Base-by-base conservation (phyloP, 1,140 invertebrate genomes). In the Euborellia annulipes region DNA sequence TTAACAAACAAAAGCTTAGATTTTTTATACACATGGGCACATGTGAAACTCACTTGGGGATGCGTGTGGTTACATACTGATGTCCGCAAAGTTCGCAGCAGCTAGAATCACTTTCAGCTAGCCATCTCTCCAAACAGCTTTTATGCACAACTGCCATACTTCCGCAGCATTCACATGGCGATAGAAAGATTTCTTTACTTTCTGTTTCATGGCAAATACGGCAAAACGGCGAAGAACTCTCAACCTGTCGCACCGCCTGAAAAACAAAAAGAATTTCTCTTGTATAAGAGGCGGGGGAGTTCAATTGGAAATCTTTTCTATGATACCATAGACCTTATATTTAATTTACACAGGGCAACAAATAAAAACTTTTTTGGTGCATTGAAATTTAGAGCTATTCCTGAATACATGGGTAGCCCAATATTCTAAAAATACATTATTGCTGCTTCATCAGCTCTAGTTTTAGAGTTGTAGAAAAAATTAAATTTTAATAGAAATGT, bases 71-170 rank as follows among this genome's bases (percentile, higher is more conserved):
- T 16, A 17, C 16, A 36, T 32, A 47, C n/a, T 22, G 38, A 46
- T 69, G 66, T 17, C 71, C 63, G 52, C 75, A 78, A 16, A 78
- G 62, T 62, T 78, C 75, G 61, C 75, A 78, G 45, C 64, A 61
- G 23, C 66, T 68, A 11, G 69, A 68, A 46, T 68, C 69, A 3
- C 71, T 71, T 55, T 75, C 69, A 47, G 72, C 67, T 43, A 84
- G 64, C 80, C 80, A 84, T 49, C 68, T 67, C 61, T 82, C 79
- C 36, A 84, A 60, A 57, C 80, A 83, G 14, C 64, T 60, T 43
- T 71, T 58, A 61, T 83, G 80, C 20, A 82, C 72, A 44, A 73
- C 67, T 7, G 76, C 77, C 52, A 84, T 70, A 18, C 74, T 73
- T 11, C 80, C 80, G 52, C 63, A 58, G 55, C 66, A 68, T 6